Base-by-base conservation (phyloP, 1,140 invertebrate genomes). In the Mya arenaria region DNA sequence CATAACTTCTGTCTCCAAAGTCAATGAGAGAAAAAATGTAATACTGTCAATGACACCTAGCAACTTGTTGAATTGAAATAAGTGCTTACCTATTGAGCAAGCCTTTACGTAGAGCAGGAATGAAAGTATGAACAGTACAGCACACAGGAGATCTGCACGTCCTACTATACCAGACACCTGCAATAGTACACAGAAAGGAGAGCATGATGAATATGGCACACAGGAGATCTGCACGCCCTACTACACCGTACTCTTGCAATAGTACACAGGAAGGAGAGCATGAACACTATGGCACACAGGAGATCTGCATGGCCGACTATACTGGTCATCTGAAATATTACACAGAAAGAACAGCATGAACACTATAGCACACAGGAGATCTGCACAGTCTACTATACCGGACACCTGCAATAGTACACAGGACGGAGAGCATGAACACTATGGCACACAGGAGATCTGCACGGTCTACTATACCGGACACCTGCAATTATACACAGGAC, bases 141-240 rank as follows among this genome's bases (percentile, higher is more conserved):
- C 94, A 91, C 96, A 96, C 71, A 98, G 92, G 25, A 99, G 92
- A 93, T 99, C 98, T 8, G 98, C 98, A 85, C 98, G 94, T 15
- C 98, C 98, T 25, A 99, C 98, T 74, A 99, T 95, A n/a, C 97
- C 97, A 6, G 98, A 97, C 8, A 99, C 98, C 97, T 98, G 94
- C 13, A 89, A 85, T 73, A 44, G 32, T n/a, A n/a, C n/a, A n/a
- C 80, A 98, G 94, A 85, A 98, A 94, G 72, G 96, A 95, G 41
- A 95, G 71, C 83, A 97, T 95, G 88, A 96, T 96, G 84, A 97
- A 95, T 23, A 97, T 93, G 36, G 96, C 94, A 91, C 96, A 96
- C 71, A 98, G 92, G 25, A 99, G 92, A 93, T 99, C 98, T 8
- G 98, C 98, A 85, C 98, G 94, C 15, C 98, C 98, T 25, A 99